A percentile compares a stretch with the other conserved stretches of the same genome.
These are phyloP conservation scores for Cepaea nemoralis DNA, from an alignment of 1,140 invertebrate species.

Conservation along the genomic window DNA sequence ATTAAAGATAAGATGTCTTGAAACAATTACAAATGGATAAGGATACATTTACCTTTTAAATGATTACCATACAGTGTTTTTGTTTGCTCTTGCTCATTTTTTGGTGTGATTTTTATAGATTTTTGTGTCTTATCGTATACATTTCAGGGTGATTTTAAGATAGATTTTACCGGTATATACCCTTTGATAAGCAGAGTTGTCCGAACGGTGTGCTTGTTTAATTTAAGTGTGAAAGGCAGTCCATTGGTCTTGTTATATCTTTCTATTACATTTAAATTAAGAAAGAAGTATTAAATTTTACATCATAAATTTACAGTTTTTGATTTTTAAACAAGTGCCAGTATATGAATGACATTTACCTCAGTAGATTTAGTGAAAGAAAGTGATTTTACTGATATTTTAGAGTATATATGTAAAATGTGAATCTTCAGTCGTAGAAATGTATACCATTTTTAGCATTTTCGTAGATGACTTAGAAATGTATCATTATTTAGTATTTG, in stretches of 20 bases:
- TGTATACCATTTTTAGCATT: neutral
- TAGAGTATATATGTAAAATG: neutral
- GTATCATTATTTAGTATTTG: no score
- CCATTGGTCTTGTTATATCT: neutral
- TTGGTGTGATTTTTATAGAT: neutral
- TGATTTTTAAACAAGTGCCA: neutral
- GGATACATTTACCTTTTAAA: neutral
- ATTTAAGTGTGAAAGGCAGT: slow-evolving; percentile 9
- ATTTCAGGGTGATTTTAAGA: neutral
- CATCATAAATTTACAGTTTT: neutral
- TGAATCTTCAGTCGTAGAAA: neutral
- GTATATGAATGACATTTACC: neutral
- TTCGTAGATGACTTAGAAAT: no score
- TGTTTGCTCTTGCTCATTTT: neutral
- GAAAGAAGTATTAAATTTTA: neutral
- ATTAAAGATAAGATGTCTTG: neutral
- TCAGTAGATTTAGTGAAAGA: neutral
- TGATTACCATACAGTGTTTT: neutral
- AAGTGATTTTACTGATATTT: neutral
- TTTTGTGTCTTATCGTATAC: neutral
- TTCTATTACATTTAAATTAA: neutral
- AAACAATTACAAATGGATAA: neutral
- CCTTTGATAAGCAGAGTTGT: neutral
- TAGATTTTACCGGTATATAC: slow-evolving; percentile 6
- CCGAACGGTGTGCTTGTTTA: neutral